Percentiles rank a stretch among this genome's conserved stretches.
phyloP scores from a whole-genome alignment of 2,888 invertebrate genomes.

The Drosophila monieri region DNA sequence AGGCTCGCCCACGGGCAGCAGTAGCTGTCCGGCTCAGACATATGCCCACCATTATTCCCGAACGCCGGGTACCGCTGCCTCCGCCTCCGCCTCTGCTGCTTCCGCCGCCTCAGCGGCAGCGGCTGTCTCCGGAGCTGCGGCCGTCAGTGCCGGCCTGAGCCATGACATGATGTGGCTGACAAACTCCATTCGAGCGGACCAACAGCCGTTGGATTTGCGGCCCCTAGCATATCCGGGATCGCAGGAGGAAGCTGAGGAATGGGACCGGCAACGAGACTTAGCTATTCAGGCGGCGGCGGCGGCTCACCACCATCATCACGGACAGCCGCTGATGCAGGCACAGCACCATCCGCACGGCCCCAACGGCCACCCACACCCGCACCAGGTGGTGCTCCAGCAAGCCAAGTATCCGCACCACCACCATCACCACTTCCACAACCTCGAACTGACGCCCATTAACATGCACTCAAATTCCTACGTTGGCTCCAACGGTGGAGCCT shows the following conservation, averaged over 20 bases:
- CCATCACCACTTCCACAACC: constrained; percentile 81
- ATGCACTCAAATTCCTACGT: constrained; percentile 82
- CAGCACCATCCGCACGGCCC: constrained; percentile 76
- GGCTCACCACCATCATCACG: constrained; percentile 76
- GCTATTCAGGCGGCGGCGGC: constrained; percentile 83
- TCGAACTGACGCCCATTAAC: constrained; percentile 83
- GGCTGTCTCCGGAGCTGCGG: constrained; percentile 50
- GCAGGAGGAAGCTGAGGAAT: constrained; percentile 86
- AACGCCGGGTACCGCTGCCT: constrained; percentile 23
- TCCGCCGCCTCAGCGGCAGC: constrained; percentile 38
- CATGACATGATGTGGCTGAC: constrained; percentile 93
- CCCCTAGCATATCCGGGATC: constrained; percentile 88
- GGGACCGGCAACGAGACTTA: constrained; percentile 88
- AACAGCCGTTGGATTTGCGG: constrained; percentile 91
- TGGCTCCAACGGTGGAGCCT: constrained; percentile 59
- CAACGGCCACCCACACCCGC: constrained; percentile 61
- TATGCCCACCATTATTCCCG: constrained; percentile 65
- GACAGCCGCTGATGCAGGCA: constrained; percentile 73
- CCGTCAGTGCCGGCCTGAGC: constrained; percentile 85
- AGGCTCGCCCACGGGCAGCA: constrained; percentile 85
- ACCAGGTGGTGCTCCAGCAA: constrained; percentile 56
- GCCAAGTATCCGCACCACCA: constrained; percentile 72
- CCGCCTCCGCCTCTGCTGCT: constrained; percentile 49
- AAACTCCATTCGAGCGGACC: constrained; percentile 87
- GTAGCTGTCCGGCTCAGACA: constrained; percentile 74